Percentiles rank a stretch among this genome's conserved stretches.
phyloP scores from a whole-genome alignment of 2,888 invertebrate genomes.

The Drosophila diplacantha region DNA sequence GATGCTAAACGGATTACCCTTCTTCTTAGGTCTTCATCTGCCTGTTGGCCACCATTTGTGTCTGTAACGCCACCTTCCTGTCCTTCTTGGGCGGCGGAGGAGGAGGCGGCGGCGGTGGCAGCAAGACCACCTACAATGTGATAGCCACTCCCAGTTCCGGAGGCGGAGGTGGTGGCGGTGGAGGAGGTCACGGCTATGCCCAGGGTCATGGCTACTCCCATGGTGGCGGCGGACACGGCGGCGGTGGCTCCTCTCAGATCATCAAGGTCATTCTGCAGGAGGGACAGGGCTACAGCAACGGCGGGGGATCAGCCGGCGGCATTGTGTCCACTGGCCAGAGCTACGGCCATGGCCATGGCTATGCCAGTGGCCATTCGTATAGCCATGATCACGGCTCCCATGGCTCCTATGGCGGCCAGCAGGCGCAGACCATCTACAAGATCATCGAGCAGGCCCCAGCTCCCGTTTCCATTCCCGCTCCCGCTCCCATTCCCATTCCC shows the following conservation, averaged over 20 bases:
- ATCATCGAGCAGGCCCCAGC: conserved; percentile 56
- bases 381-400: conserved; percentile 16
- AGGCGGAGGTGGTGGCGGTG: conserved; percentile 27
- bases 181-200: conserved; percentile 34
- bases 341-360: conserved; percentile 27
- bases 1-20: conserved; percentile 25
- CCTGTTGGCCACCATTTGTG: conserved; percentile 59
- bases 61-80: conserved; percentile 67
- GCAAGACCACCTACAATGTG: conserved; percentile 58
- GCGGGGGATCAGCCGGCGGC: conserved; percentile 35
- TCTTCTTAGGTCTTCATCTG: conserved; percentile 63
- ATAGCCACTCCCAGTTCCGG: conserved; percentile 54
- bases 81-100: conserved; percentile 61
- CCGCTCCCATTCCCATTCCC: conserved; percentile 44
- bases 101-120: conserved; percentile 36
- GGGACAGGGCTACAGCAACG: conserved; percentile 37
- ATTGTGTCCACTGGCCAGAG: conserved; percentile 26
- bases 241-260: conserved; percentile 54
- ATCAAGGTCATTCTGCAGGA: conserved; percentile 63
- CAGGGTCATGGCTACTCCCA: conserved; percentile 42
- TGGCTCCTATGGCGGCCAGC: conserved; percentile 18
- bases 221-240: conserved; percentile 33
- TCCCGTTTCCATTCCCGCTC: conserved; percentile 34
- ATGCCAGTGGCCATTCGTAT: conserved; percentile 41
- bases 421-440: conserved; percentile 57